Conservation (phyloP, 23 tunicate species). For the Styela plicata region DNA sequence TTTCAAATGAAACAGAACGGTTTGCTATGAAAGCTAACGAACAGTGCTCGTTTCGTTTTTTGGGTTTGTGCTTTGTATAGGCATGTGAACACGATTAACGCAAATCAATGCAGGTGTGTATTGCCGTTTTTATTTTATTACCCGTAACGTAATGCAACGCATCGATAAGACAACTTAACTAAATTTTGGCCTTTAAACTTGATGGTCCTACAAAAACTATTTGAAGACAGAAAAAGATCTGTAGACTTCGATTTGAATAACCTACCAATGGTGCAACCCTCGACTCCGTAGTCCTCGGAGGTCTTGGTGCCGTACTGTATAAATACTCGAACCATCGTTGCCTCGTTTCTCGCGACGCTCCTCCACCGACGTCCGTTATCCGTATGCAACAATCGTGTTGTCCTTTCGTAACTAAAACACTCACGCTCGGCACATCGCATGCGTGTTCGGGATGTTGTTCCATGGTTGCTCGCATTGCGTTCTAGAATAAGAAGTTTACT, state of each 20-base stretch:
- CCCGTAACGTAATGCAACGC: too few relatives aligned
- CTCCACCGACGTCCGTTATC: conserved; percentile 89
- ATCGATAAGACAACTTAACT: too few relatives aligned
- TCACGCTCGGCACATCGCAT: conserved; percentile 64
- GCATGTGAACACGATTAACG: not conserved
- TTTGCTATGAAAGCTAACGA: too few relatives aligned
- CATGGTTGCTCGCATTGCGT: conserved; percentile 99
- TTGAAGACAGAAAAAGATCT: not conserved
- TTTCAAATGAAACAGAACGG: too few relatives aligned
- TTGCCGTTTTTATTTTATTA: not conserved
- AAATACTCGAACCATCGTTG: conserved; percentile 87
- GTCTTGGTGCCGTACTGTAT: conserved; percentile 97
- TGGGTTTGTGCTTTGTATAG: too few relatives aligned
- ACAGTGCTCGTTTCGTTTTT: too few relatives aligned
- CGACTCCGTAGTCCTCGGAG: conserved; percentile 63
- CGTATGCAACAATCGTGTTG: conserved; percentile 73
- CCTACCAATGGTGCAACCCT: conserved; percentile 86
- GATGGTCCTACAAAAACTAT: not conserved
- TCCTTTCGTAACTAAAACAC: conserved; percentile 84
- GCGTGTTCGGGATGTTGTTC: conserved; percentile 63
- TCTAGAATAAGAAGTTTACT: conserved; percentile 50
- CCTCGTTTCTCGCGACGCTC: conserved; percentile 60
- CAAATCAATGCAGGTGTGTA: not conserved
- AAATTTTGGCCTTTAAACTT: not conserved
- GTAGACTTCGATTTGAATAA: not conserved